Percentiles rank a stretch among this genome's conserved stretches.
Evolutionary conservation across 1,140 invertebrate species (phyloP).

Genomic region (Eumeta japonica): DNA sequence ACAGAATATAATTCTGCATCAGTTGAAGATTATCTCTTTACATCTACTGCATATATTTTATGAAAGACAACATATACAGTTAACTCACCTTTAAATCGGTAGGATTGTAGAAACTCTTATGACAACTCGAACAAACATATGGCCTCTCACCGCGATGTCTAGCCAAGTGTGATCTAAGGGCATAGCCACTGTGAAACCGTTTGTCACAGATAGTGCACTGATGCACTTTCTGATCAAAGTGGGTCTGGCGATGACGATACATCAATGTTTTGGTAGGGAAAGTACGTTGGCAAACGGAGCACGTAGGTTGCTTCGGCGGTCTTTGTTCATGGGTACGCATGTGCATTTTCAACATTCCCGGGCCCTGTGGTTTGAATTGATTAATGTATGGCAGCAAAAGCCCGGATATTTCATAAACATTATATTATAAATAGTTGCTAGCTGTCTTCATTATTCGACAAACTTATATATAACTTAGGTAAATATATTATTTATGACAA

Average conservation of each 20-base stretch:
- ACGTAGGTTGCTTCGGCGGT: conserved; percentile 57
- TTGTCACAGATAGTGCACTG: conserved; percentile 52
- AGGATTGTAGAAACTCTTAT: conserved; percentile 53
- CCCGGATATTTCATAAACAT: too few species aligned
- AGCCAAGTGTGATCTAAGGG: conserved; percentile 49
- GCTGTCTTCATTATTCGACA: too few species aligned
- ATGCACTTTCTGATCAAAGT: conserved; percentile 57
- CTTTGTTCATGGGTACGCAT: conserved; percentile 61
- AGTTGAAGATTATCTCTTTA: too few species aligned
- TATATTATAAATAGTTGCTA: too few species aligned
- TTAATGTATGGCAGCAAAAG: too few species aligned
- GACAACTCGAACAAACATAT: conserved; percentile 44
- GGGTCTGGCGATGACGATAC: conserved; percentile 60
- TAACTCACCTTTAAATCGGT: conserved; percentile 50
- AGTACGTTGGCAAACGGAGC: conserved; percentile 59
- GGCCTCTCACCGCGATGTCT: conserved; percentile 48
- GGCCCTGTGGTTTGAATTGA: conserved; percentile 48
- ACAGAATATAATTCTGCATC: too few species aligned
- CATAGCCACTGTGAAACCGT: conserved; percentile 52
- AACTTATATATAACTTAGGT: too few species aligned
- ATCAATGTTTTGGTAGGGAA: conserved; percentile 60
- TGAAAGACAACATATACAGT: conserved; percentile 5
- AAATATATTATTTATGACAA: too few species aligned
- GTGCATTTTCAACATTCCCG: conserved; percentile 63
- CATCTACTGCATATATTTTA: too few species aligned